phyloP scores from a whole-genome alignment of 1,140 invertebrate genomes.

The Drosophila orena region DNA sequence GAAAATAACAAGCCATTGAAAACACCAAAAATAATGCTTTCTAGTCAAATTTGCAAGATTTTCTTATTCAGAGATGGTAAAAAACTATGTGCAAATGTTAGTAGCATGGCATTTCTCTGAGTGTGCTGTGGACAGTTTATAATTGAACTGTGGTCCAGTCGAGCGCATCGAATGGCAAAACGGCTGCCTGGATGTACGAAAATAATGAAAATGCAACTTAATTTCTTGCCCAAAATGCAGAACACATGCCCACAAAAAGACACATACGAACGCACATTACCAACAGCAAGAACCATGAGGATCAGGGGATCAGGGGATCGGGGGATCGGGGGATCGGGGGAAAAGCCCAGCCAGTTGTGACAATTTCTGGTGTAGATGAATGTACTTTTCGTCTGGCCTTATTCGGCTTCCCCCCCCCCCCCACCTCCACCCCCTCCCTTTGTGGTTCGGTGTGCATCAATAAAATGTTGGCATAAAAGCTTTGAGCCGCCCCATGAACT shows the following conservation, averaged over 20 bases:
- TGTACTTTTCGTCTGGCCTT: constrained; percentile 19
- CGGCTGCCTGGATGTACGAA: constrained; percentile 38
- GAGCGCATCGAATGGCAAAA: constrained; percentile 65
- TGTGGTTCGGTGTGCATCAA: constrained; percentile 59
- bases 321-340: not conserved
- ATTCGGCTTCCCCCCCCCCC: not conserved
- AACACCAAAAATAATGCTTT: not conserved
- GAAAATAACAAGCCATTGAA: not conserved
- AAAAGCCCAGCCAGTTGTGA: constrained; percentile 40
- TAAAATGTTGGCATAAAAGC: constrained; percentile 65
- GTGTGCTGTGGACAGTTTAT: constrained; percentile 58
- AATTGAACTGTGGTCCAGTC: constrained; percentile 73
- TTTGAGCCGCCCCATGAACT: constrained; percentile 48
- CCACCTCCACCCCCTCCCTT: not conserved
- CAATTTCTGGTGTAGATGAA: constrained; percentile 54
- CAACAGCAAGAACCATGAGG: constrained; percentile 40
- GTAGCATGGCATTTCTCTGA: not conserved
- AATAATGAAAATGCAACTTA: constrained; percentile 77
- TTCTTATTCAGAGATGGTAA: not conserved
- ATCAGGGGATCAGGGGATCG: not conserved
- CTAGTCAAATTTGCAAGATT: not conserved
- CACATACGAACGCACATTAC: constrained; percentile 23
- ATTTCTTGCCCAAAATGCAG: constrained; percentile 58
- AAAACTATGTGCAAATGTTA: not conserved
- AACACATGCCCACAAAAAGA: constrained; percentile 25